Conservation (phyloP, 2,797 vertebrate species). For the Tadarida brasiliensis region DNA sequence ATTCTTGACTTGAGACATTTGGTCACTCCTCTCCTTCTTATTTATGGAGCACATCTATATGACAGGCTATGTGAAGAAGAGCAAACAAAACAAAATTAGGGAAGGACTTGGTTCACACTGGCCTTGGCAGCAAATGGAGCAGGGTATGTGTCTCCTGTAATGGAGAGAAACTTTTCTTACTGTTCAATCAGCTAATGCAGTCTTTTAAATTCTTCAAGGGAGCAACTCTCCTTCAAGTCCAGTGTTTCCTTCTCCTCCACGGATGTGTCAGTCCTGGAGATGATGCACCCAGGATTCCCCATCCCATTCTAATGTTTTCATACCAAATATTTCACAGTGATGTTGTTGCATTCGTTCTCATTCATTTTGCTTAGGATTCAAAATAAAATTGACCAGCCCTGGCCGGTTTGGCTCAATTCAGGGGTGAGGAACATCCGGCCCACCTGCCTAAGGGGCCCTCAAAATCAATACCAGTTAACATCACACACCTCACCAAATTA, state of each 20-base stretch:
- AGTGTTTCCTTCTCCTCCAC: neutral
- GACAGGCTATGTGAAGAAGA: neutral
- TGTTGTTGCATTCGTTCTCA: neutral
- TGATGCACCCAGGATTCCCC: neutral
- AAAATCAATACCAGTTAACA: too few species aligned
- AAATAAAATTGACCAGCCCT: neutral
- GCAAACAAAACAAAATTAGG: neutral
- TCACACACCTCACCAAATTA: too few species aligned
- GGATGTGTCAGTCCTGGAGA: too few species aligned
- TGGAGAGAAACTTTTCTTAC: neutral
- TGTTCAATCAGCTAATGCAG: too few species aligned
- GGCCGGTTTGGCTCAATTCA: too few species aligned
- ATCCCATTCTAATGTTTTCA: neutral
- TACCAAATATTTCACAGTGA: neutral
- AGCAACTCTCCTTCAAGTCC: neutral
- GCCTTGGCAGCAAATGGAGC: neutral
- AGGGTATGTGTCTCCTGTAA: neutral
- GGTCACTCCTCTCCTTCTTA: neutral
- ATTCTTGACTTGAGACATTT: neutral
- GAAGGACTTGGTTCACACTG: neutral
- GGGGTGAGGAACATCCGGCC: too few species aligned
- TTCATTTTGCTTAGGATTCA: slow-evolving; percentile 47
- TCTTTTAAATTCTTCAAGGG: neutral
- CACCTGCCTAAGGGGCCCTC: too few species aligned
- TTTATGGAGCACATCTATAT: neutral